phyloP scores from a whole-genome alignment of 2,113 vertebrate species.

The Passer montanus region DNA sequence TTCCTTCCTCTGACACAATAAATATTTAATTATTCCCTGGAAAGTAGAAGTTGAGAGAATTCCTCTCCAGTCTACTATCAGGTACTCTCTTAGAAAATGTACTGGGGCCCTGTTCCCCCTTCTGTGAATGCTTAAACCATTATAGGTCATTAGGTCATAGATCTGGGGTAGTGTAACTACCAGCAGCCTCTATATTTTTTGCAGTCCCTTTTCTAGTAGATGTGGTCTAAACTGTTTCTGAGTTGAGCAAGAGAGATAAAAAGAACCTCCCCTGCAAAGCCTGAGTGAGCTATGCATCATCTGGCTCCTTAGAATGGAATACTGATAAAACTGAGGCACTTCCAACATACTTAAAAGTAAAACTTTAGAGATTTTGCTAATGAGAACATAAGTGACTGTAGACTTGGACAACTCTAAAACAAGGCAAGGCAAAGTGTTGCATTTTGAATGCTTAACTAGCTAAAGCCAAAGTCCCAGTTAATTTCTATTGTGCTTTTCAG shows the following conservation, averaged over 20 bases:
- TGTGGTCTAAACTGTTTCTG: not conserved
- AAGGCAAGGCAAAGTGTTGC: not conserved
- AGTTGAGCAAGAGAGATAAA: not conserved
- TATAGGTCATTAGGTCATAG: not conserved
- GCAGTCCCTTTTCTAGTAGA: not conserved
- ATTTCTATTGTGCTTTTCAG: not conserved
- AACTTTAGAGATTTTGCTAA: not conserved
- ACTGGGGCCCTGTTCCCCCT: not conserved
- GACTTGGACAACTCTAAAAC: not conserved
- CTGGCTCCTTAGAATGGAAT: not conserved
- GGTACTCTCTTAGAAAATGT: not conserved
- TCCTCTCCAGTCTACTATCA: not conserved
- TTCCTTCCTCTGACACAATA: not conserved
- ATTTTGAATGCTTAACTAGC: not conserved
- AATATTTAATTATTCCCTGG: constrained; percentile 25
- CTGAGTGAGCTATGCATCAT: not conserved
- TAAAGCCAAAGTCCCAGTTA: not conserved
- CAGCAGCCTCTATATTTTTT: not conserved
- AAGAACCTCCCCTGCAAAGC: not conserved
- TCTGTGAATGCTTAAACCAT: not conserved
- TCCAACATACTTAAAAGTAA: not conserved
- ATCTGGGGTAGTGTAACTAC: not conserved
- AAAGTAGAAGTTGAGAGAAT: not conserved
- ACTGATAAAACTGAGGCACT: not conserved
- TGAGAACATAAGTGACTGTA: not conserved